phyloP scores from a whole-genome alignment of 2,113 vertebrate species.

The Stegostoma tigrinum region DNA sequence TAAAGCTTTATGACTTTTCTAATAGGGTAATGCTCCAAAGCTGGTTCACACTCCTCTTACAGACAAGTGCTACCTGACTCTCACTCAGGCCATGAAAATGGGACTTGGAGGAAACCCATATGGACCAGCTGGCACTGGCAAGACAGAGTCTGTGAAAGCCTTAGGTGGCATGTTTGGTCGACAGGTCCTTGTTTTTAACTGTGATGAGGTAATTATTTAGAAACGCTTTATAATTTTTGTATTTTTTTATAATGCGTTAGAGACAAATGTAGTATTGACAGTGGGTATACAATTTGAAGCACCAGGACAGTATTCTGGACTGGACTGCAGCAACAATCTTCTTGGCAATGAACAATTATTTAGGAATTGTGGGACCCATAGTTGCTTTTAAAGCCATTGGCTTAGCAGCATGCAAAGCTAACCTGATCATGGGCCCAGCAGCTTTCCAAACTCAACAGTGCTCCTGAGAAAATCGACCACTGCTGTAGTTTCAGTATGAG shows the following conservation, averaged over 20 bases:
- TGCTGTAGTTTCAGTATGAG: no score
- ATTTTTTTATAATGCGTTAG: neutral
- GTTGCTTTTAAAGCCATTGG: no score
- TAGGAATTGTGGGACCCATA: no score
- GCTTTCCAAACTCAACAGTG: no score
- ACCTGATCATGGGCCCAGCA: no score
- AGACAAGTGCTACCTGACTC: conserved; percentile 92
- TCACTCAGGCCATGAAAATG: conserved; percentile 95
- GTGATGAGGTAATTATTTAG: conserved; percentile 77
- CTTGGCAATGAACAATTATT: no score
- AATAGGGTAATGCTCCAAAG: conserved; percentile 86
- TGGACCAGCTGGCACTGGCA: conserved; percentile 92
- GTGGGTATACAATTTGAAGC: neutral
- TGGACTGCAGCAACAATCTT: no score
- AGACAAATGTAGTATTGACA: neutral
- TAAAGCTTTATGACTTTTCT: neutral
- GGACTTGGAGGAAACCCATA: conserved; percentile 95
- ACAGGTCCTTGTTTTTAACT: conserved; percentile 97
- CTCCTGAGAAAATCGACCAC: no score
- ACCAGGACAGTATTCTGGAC: no score
- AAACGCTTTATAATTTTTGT: neutral
- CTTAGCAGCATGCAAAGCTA: no score
- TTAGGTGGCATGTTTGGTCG: conserved; percentile 87
- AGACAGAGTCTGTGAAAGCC: conserved; percentile 95
- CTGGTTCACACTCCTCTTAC: conserved; percentile 93